Base-by-base conservation (phyloP, 2,797 vertebrate species). In the Notamacropus eugenii region DNA sequence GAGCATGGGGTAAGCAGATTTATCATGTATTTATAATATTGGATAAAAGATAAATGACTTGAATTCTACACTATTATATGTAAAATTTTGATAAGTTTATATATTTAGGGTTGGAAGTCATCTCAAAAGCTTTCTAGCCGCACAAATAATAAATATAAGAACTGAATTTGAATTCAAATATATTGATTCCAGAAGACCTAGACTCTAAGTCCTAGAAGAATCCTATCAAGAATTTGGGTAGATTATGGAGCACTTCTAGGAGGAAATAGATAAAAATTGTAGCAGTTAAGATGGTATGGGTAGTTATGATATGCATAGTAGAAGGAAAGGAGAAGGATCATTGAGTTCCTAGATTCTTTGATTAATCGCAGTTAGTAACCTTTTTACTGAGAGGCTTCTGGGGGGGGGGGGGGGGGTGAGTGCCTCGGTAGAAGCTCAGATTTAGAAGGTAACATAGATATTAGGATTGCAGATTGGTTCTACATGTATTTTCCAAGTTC, bases 391-490 rank as follows among this genome's bases (percentile, higher is more conserved):
- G n/a, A 40, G 28, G n/a, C 5, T 74, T 40, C 67, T 74, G 67
- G 19, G 8, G 16, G 58, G 1, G 34, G 0, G 0, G n/a, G 67
- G 6, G 8, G 16, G 29, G 6, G 62, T 2, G 1, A 67, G 31
- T 34, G 59, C 31, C 59, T 67, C 16, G 19, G 14, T 46, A 82
- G n/a, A 40, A 82, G 40, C 1, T 10, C 67, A 82, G n/a, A 82
- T 40, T 82, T 46, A 82, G 16, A 40, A 74, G 16, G 67, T n/a
- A 40, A 74, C 34, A n/a, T 14, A 40, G n/a, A 82, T 24, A 40
- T 22, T 24, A 46, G 16, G 6, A 82, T 13, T 22, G n/a, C 8
- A 82, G 46, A 24, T 46, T 82, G 40, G 8, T 82, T 82, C 19
- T 82, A 82, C n/a, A 46, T 82, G 67, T 8, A 22, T 22, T 24